Percentiles rank a stretch among this genome's conserved stretches.
Evolutionary conservation across 2,888 invertebrate species (phyloP).

Genomic region (Brachylomia viminalis): DNA sequence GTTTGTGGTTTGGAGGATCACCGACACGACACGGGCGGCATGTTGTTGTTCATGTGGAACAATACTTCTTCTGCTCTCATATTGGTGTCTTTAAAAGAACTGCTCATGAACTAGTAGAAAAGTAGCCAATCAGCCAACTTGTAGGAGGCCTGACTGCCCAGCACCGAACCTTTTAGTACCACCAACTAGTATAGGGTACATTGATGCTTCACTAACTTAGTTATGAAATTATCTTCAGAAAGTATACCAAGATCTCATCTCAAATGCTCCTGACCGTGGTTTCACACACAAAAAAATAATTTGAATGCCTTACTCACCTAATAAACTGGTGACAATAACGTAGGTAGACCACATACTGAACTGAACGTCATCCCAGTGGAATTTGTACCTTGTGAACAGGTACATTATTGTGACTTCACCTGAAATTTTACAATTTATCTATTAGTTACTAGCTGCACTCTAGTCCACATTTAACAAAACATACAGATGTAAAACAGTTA

Average conservation of each 20-base stretch:
- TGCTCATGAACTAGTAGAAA: no score
- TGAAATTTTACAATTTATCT: conserved; percentile 69
- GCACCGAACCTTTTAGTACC: not conserved
- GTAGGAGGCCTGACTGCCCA: not conserved
- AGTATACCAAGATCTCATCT: not conserved
- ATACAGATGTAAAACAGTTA: not conserved
- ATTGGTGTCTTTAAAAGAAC: no score
- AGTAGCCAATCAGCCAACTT: not conserved
- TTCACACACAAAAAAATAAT: not conserved
- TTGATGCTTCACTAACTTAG: not conserved
- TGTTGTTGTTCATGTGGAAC: not conserved
- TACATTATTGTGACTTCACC: conserved; percentile 90
- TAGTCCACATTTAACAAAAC: not conserved
- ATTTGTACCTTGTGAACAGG: conserved; percentile 89
- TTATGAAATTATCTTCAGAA: not conserved
- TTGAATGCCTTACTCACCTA: conserved; percentile 80
- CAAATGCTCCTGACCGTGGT: not conserved
- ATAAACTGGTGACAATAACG: conserved; percentile 87
- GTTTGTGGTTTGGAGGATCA: not conserved
- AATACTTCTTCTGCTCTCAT: not conserved
- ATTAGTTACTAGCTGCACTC: not conserved
- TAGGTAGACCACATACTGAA: conserved; percentile 91
- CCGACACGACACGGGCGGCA: no score
- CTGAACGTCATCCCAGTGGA: conserved; percentile 91
- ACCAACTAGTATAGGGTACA: not conserved